phyloP scores from a whole-genome alignment of 2,113 vertebrate genomes.

The Sander vitreus region DNA sequence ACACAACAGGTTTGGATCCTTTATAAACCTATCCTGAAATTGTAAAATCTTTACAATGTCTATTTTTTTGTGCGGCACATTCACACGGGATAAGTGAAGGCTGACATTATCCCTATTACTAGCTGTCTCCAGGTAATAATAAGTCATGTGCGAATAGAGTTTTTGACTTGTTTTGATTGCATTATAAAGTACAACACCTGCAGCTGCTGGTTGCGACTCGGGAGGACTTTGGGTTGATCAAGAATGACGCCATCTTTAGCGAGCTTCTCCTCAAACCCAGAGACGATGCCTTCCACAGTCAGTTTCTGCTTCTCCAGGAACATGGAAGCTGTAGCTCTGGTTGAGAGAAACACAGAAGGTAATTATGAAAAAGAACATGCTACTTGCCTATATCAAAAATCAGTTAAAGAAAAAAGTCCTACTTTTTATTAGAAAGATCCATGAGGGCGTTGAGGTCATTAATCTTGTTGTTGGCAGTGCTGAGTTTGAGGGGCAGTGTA shows the following conservation, averaged over 20 bases:
- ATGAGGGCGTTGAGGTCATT: conserved; percentile 85
- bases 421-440: conserved; percentile 92
- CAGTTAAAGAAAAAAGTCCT: conserved; percentile 52
- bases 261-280: conserved; percentile 86
- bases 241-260: conserved; percentile 84
- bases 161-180: background rate
- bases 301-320: conserved; percentile 90
- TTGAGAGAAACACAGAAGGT: background rate
- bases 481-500: conserved; percentile 86
- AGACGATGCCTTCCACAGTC: conserved; percentile 84
- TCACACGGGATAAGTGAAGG: no score
- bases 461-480: conserved; percentile 87
- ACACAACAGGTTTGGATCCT: background rate
- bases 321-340: conserved; percentile 89
- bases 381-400: background rate
- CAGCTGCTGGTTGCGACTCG: conserved; percentile 82
- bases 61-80: no score
- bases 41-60: background rate
- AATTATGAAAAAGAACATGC: background rate
- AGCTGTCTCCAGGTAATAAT: background rate
- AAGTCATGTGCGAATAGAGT: background rate
- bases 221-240: conserved; percentile 82
- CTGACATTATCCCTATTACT: background rate
- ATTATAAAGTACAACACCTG: conserved; percentile 82
- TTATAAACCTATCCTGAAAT: background rate